Evolutionary conservation across 2,888 invertebrate genomes (phyloP).

Genomic region (Dexiosoma caninum): DNA sequence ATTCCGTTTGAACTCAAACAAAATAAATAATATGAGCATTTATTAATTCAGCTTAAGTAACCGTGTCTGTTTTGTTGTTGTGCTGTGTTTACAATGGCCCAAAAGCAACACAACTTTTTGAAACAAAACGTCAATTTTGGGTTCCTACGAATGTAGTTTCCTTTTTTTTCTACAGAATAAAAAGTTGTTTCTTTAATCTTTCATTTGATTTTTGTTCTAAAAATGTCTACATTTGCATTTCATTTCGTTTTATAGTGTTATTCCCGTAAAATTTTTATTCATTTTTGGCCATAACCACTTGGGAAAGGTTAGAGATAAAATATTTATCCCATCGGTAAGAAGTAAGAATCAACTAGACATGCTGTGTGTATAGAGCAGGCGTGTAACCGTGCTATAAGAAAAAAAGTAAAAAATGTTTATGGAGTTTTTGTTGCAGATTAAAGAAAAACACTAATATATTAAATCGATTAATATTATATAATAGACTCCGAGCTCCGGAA

Average conservation of each 20-base stretch:
- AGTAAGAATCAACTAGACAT: background rate
- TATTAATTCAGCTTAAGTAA: background rate
- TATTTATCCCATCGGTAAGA: background rate
- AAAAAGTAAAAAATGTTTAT: no score
- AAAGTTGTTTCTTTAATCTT: background rate
- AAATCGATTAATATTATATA: no score
- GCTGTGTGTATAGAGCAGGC: background rate
- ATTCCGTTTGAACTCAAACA: no score
- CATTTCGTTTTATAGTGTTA: background rate
- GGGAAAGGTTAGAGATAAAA: background rate
- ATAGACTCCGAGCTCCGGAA: no score
- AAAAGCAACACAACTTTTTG: conserved; percentile 7
- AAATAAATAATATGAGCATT: background rate
- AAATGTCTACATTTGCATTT: conserved; percentile 25
- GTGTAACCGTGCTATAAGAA: no score
- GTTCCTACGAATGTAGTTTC: background rate
- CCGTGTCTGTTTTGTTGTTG: background rate
- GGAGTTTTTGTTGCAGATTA: no score
- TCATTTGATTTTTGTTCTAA: background rate
- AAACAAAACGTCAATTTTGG: background rate
- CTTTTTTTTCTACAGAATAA: background rate
- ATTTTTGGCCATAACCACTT: background rate
- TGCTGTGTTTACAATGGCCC: background rate
- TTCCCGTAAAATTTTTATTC: background rate
- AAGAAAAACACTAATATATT: no score